Percentiles rank a stretch among this genome's conserved stretches.
Conservation (phyloP, 2,797 vertebrate species). For the Ispidina picta region DNA sequence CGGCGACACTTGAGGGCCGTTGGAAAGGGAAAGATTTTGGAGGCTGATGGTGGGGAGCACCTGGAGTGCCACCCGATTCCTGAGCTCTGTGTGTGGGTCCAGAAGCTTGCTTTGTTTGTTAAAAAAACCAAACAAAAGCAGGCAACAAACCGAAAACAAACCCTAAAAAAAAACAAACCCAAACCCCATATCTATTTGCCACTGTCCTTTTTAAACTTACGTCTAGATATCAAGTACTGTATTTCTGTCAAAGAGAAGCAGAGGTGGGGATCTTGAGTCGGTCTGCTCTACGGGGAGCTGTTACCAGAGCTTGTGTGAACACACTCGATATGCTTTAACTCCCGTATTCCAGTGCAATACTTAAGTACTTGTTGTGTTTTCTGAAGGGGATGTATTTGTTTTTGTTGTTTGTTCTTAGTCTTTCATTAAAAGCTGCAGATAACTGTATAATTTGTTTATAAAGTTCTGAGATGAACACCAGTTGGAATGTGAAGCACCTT, state of each 20-base stretch:
- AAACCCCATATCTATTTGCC: fast-evolving
- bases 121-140: too few relatives aligned
- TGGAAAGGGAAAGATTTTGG: neutral
- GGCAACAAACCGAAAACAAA: too few relatives aligned
- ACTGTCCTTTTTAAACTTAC: fast-evolving
- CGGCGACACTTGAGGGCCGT: too few relatives aligned
- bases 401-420: neutral
- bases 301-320: neutral
- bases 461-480: neutral
- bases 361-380: neutral
- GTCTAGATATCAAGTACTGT: fast-evolving
- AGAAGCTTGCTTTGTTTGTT: neutral
- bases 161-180: too few relatives aligned
- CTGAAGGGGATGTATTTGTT: neutral
- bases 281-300: neutral
- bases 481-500: neutral
- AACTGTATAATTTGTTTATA: neutral
- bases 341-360: fast-evolving
- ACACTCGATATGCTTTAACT: fast-evolving
- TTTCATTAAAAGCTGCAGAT: neutral
- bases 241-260: neutral
- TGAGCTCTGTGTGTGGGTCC: neutral
- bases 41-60: neutral
- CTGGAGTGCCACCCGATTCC: fast-evolving
- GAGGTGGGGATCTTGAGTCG: neutral